A percentile compares a stretch with the other conserved stretches of the same genome.
These are phyloP conservation scores for Isichthys henryi DNA, from an alignment of 2,113 vertebrate genomes.

Conservation along the genomic window DNA sequence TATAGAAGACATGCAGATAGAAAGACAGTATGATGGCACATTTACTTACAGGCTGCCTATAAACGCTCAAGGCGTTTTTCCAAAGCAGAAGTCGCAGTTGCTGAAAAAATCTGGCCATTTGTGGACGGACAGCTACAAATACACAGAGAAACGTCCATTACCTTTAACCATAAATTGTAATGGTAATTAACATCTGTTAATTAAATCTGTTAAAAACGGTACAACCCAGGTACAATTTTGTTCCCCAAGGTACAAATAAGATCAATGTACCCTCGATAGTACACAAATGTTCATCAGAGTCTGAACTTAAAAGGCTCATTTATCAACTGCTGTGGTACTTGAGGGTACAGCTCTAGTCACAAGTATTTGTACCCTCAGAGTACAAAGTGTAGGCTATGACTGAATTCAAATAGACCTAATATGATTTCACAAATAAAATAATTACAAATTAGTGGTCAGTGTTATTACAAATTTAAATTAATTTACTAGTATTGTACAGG, in stretches of 20 bases:
- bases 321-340: not conserved
- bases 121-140: not conserved
- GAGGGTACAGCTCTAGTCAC: not conserved
- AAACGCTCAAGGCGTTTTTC: constrained; percentile 11
- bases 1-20: not conserved
- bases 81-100: constrained; percentile 14
- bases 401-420: not conserved
- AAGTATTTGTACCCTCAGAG: not conserved
- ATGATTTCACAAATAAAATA: not conserved
- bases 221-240: not conserved
- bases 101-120: constrained; percentile 13
- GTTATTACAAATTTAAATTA: not conserved
- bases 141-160: not conserved
- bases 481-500: not conserved
- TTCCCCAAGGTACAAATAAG: not conserved
- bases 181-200: not conserved
- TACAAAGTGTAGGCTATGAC: not conserved
- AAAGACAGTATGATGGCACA: not conserved
- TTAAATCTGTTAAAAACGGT: not conserved
- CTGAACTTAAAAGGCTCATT: not conserved
- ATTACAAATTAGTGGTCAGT: not conserved
- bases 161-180: not conserved
- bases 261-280: not conserved
- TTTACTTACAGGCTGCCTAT: constrained; percentile 10
- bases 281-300: not conserved